phyloP scores from a whole-genome alignment of 2,113 vertebrate species.

The Isichthys henryi region DNA sequence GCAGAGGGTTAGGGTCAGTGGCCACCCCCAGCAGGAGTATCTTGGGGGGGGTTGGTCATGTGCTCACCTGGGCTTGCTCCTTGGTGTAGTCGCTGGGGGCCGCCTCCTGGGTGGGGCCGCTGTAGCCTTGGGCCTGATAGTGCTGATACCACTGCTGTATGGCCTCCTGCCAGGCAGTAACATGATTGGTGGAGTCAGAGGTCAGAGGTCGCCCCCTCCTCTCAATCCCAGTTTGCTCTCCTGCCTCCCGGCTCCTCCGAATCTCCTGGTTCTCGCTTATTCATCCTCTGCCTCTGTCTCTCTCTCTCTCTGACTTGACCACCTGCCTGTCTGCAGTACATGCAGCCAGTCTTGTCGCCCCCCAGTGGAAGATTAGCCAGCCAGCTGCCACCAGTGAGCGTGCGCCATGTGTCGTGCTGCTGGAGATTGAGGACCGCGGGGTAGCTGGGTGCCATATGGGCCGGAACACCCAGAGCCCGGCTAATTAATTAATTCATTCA shows the following conservation, averaged over 20 bases:
- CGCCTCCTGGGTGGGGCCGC: conserved; percentile 46
- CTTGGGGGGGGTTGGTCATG: neutral
- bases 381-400: neutral
- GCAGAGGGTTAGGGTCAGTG: neutral
- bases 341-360: neutral
- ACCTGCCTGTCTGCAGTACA: neutral
- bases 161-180: conserved; percentile 50
- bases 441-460: conserved; percentile 45
- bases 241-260: neutral
- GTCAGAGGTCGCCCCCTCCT: conserved; percentile 6
- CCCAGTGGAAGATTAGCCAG: neutral
- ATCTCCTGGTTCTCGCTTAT: neutral
- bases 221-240: neutral
- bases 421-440: conserved; percentile 31
- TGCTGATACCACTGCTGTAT: conserved; percentile 73
- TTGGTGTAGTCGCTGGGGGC: conserved; percentile 55
- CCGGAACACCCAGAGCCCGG: conserved; percentile 7
- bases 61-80: conserved; percentile 62
- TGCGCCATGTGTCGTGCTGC: conserved; percentile 16
- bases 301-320: neutral
- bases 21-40: neutral
- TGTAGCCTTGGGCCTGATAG: conserved; percentile 64
- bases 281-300: neutral
- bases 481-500: neutral
- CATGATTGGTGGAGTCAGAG: neutral